Conservation (phyloP, 2,797 vertebrate genomes). For the Pseudomugil gertrudae region DNA sequence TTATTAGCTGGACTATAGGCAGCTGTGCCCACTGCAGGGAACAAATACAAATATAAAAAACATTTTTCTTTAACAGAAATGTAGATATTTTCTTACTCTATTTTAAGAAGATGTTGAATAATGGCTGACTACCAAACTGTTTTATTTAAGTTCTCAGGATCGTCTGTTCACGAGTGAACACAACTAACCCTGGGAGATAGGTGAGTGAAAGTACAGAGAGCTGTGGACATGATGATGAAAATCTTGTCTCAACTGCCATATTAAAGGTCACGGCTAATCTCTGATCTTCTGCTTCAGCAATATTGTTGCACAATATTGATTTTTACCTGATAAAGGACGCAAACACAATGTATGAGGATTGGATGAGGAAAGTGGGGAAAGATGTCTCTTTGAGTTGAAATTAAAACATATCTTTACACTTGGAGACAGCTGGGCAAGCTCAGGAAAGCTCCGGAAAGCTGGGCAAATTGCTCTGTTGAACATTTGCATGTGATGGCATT, state of each 20-base stretch:
- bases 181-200: too few species aligned
- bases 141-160: not conserved
- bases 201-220: not conserved
- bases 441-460: conserved; percentile 29
- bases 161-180: not conserved
- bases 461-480: conserved; percentile 46
- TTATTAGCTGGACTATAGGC: not conserved
- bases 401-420: not conserved
- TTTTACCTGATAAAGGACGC: not conserved
- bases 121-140: not conserved
- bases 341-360: not conserved
- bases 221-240: not conserved
- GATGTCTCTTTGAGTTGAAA: not conserved
- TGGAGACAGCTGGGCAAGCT: too few species aligned
- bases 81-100: not conserved
- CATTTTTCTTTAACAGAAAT: not conserved
- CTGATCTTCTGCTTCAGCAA: not conserved
- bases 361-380: not conserved
- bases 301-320: not conserved
- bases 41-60: not conserved
- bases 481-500: conserved; percentile 52
- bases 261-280: not conserved
- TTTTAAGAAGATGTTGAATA: too few species aligned
- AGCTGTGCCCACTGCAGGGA: not conserved
- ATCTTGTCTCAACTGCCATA: not conserved